Evolutionary conservation across 2,113 vertebrate genomes (phyloP).

Genomic region (Siphamia tubifer): DNA sequence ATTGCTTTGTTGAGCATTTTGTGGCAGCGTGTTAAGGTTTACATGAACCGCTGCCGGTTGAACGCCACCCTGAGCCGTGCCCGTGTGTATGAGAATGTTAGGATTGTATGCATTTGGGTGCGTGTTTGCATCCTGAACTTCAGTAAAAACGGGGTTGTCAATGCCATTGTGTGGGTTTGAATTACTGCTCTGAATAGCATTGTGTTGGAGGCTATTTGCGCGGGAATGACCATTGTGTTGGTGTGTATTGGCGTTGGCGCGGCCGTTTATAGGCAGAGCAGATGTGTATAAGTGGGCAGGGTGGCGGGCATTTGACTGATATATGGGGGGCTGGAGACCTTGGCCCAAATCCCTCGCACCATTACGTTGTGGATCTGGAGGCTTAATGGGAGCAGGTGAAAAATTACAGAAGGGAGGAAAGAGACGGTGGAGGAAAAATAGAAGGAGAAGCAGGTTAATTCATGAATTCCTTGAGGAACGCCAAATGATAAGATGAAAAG

Average conservation of each 20-base stretch:
- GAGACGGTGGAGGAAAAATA: conserved; percentile 37
- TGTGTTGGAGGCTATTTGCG: conserved; percentile 34
- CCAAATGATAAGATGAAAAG: conserved; percentile 17
- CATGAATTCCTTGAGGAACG: conserved; percentile 18
- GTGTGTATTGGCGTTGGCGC: conserved; percentile 16
- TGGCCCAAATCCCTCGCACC: conserved; percentile 30
- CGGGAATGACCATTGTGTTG: conserved; percentile 28
- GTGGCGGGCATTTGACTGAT: conserved; percentile 3
- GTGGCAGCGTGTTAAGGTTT: conserved; percentile 65
- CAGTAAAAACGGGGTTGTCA: conserved; percentile 54
- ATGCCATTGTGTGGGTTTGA: conserved; percentile 49
- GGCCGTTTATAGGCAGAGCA: background rate
- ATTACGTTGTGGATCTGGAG: conserved; percentile 47
- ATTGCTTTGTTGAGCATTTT: conserved; percentile 24
- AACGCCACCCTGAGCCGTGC: conserved; percentile 21
- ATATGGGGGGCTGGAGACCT: conserved; percentile 50
- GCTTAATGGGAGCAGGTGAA: conserved; percentile 55
- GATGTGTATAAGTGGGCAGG: conserved; percentile 4
- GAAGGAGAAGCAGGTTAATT: conserved; percentile 15
- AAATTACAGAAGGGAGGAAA: conserved; percentile 18
- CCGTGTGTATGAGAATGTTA: conserved; percentile 72
- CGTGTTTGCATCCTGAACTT: conserved; percentile 37
- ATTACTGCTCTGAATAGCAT: conserved; percentile 46
- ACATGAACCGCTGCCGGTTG: conserved; percentile 64
- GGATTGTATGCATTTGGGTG: conserved; percentile 52